Evolutionary conservation across 2,888 invertebrate species (phyloP).

Genomic region (Xanthorhoe designata): DNA sequence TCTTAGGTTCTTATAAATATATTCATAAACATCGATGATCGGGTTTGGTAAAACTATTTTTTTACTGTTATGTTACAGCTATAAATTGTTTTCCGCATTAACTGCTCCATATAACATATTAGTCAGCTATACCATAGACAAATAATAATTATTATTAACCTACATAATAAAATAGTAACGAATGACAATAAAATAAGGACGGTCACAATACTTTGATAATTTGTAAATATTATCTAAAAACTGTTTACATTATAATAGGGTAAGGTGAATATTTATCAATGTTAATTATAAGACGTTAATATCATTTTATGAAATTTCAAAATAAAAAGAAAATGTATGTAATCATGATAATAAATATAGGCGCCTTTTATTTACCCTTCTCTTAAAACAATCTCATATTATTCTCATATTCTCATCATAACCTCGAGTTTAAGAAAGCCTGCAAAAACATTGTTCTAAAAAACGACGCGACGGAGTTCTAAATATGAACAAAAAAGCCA

Average conservation of each 20-base stretch:
- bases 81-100: not conserved
- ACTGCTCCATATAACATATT: not conserved
- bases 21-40: not conserved
- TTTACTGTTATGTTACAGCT: too few relatives aligned
- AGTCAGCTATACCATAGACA: not conserved
- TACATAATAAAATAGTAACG: slow-evolving; percentile 17
- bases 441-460: not conserved
- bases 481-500: not conserved
- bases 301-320: slow-evolving; percentile 84
- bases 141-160: not conserved
- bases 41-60: too few relatives aligned
- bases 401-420: too few relatives aligned
- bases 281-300: slow-evolving; percentile 83
- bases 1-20: not conserved
- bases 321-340: slow-evolving; percentile 78
- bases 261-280: slow-evolving; percentile 78
- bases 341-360: slow-evolving; percentile 54
- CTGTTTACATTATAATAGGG: slow-evolving; percentile 36
- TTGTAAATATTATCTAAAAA: slow-evolving; percentile 40
- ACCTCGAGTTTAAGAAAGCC: not conserved
- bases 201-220: slow-evolving; percentile 51
- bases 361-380: slow-evolving; percentile 18
- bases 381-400: not conserved
- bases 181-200: slow-evolving; percentile 74
- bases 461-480: not conserved